Evolutionary conservation across 2,797 vertebrate genomes (phyloP).

Genomic region (Gallinago solitaria): DNA sequence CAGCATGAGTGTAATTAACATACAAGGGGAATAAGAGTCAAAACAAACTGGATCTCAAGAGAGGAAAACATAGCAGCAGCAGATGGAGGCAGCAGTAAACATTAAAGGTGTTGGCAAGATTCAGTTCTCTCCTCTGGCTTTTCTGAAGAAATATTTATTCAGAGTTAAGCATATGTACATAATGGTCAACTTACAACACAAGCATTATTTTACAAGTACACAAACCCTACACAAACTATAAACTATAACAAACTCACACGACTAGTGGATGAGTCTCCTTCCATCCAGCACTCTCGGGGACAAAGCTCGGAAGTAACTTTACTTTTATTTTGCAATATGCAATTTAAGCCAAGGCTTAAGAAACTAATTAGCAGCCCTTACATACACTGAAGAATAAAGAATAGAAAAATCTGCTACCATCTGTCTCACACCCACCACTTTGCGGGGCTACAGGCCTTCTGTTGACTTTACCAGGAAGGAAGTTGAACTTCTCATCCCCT

Average conservation of each 20-base stretch:
- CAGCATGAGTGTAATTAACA: neutral
- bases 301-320: neutral
- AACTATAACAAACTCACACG: neutral
- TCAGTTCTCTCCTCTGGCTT: neutral
- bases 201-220: neutral
- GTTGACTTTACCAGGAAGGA: neutral
- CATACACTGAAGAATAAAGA: neutral
- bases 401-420: fast-evolving
- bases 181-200: neutral
- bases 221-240: neutral
- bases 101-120: neutral
- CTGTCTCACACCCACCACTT: neutral
- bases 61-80: neutral
- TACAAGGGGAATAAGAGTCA: neutral
- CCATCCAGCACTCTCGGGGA: neutral
- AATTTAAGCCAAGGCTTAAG: neutral
- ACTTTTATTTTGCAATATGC: neutral
- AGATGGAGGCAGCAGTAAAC: constrained; percentile 22
- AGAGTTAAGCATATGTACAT: neutral
- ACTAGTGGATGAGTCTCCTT: neutral
- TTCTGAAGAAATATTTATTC: neutral
- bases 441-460: neutral
- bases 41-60: neutral
- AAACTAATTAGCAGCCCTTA: neutral
- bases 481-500: neutral